Evolutionary conservation across 2,797 vertebrate genomes (phyloP).

Genomic region (Clarias laeviceps): DNA sequence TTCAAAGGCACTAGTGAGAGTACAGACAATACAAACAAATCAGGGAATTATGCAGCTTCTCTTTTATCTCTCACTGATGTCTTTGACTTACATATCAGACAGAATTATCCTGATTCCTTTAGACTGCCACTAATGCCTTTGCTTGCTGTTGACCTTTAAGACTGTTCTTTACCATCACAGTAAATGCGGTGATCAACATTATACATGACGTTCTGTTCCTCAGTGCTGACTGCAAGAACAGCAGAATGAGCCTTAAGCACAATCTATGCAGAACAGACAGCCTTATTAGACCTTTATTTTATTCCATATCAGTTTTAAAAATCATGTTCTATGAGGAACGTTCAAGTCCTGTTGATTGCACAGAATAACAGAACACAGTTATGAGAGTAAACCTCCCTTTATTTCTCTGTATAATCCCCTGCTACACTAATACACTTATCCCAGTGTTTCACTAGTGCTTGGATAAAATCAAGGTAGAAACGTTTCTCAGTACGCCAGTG

Average conservation of each 20-base stretch:
- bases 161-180: slow-evolving; percentile 38
- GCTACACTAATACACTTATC: too few relatives aligned
- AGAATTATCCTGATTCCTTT: slow-evolving; percentile 44
- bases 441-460: too few relatives aligned
- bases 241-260: slow-evolving; percentile 21
- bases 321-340: background rate
- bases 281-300: background rate
- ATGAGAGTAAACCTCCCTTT: too few relatives aligned
- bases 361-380: too few relatives aligned
- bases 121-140: slow-evolving; percentile 44
- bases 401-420: too few relatives aligned
- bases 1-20: slow-evolving; percentile 31
- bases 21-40: slow-evolving; percentile 11
- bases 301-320: background rate
- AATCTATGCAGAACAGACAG: slow-evolving; percentile 21
- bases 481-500: too few relatives aligned
- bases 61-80: slow-evolving; percentile 34
- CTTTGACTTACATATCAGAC: slow-evolving; percentile 41
- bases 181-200: slow-evolving; percentile 36
- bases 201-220: slow-evolving; percentile 20
- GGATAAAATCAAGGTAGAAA: too few relatives aligned
- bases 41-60: background rate
- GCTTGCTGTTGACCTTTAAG: slow-evolving; percentile 46
- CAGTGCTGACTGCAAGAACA: slow-evolving; percentile 24
- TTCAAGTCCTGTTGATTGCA: too few relatives aligned